Evolutionary conservation across 1,140 invertebrate species (phyloP), one percentile per base, ranked within the genome.

Genomic region (Coelopa frigida): DNA sequence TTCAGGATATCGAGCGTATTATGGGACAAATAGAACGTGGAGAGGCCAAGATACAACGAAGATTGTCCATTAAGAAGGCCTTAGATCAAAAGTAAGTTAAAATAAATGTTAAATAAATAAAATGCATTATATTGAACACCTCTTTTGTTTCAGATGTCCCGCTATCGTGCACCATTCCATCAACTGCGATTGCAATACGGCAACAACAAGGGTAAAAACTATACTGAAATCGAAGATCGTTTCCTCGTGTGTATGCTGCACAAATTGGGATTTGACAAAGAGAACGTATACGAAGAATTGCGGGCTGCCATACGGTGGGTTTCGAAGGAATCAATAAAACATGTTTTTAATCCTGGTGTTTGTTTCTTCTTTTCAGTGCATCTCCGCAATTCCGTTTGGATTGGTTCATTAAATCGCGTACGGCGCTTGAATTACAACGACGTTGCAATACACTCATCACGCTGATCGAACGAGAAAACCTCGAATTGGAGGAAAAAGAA

Each of bases 201-300:
- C 5, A 96, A 94, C 1, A 99, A 98, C 67, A 96, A 96, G 71
- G 95, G 96, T 3, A 99, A 99, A 70, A 99, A 98, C 74, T 99
- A 98, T 71, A 98, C 93, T 7, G 96, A 99, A 72, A 96, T 99
- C 61, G 97, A 99, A 66, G 97, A 99, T 66, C 73, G 96, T 41
- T 99, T 98, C 68, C 72, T 99, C 14, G 91, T 99, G 11, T 99
- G 96, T 70, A 98, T 98, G 92, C 71, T 99, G 22, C 95, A 99
- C 63, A 97, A 98, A 68, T 75, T 99, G 6, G 97, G 96, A 1
- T 98, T 99, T 59, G 96, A 99, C 63, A 93, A 97, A 60, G 97
- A 99, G 71, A 98, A 98, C 70, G 95, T 99, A 0, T 99, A 99
- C 62, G 97, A 99, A 71, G 94, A 99, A 68, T 72, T 99, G 5